Evolutionary conservation across 2,888 invertebrate species (phyloP), one percentile per base, ranked within the genome.

Genomic region (Dysmachus trigonus): DNA sequence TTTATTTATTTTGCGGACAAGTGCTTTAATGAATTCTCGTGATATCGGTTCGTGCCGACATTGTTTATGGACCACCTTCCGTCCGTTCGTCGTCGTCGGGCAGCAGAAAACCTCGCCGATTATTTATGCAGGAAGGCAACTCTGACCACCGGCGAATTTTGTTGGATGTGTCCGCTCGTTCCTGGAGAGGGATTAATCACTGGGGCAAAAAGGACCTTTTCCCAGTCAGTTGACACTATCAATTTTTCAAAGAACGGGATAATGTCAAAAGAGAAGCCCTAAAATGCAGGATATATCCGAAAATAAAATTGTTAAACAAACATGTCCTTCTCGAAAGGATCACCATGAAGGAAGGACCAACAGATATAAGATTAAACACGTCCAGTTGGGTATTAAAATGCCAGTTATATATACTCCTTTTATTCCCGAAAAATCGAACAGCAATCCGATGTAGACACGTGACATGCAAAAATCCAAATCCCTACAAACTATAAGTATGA

Each of bases 21-120:
- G 76, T 76, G 76, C 33, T 38, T 22, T 38, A 76, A 76, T 76
- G 76, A 76, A 76, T 76, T 76, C 76, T 22, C 18, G 76, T 38
- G 76, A 76, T 76, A 76, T 76, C 76, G 76, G 35, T 76, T 76
- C 76, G 38, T 38, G 76, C 35, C 38, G 76, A 76, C 38, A 76
- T 76, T 76, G 76, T 76, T 76, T 76, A 76, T 76, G 22, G 38
- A 76, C 22, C 38, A 38, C 33, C 76, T 33, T 35, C 38, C 38
- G 38, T 76, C 41, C n/a, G n/a, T n/a, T n/a, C n/a, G n/a, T n/a
- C n/a, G n/a, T n/a, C n/a, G n/a, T n/a, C n/a, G n/a, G n/a, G n/a
- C n/a, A 22, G 38, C 76, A 35, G 7, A 76, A 38, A 76, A 76
- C 38, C 38, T 38, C 22, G 76, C 15, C 22, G 76, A 76, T 35